Base-by-base conservation (phyloP, 2,888 invertebrate genomes). In the Brachyptera putata region DNA sequence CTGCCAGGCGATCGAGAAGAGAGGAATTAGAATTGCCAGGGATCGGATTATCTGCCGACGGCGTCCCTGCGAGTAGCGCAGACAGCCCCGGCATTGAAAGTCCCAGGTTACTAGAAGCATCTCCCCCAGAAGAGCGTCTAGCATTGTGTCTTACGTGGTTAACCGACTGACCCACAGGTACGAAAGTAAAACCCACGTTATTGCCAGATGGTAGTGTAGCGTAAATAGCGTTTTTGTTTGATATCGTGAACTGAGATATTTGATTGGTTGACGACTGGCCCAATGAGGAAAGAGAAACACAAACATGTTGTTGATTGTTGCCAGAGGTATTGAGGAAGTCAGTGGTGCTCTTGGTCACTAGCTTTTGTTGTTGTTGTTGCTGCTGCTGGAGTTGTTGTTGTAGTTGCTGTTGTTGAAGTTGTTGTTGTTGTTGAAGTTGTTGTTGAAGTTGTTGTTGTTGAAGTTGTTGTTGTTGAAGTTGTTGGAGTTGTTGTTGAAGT, bases 61-160 rank as follows among this genome's bases (percentile, higher is more conserved):
- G 82, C 1, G 82, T 81, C 16, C 82, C 81, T 58, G 81, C 82
- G 53, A 84, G 70, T 49, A 84, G 72, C 25, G 83, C 83, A 22
- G 81, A 81, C 41, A 83, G 72, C 39, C 81, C 78, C 36, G 81
- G 79, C 75, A 83, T 80, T 9, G 82, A 78, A 64, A 81, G 77
- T 56, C 80, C 80, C 25, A 79, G 71, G 60, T 76, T 53, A 13
- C 36, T 53, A 3, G 43, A 11, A 18, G 43, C 16, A 22, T 53
- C 53, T 9, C 34, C 36, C 1, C 34, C 36, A 2, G 53, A 53
- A 1, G 53, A 18, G 21, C 53, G 16, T 11, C 53, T 13, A 3
- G 53, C 11, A 14, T 18, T 34, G 3, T 34, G 53, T 21, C 22
- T 34, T 1, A 43, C 24, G 24, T 46, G 46, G 21, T 24, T 24